Evolutionary conservation across 2,888 invertebrate species (phyloP), one percentile per base, ranked within the genome.

Genomic region (Drosophila silvestris): DNA sequence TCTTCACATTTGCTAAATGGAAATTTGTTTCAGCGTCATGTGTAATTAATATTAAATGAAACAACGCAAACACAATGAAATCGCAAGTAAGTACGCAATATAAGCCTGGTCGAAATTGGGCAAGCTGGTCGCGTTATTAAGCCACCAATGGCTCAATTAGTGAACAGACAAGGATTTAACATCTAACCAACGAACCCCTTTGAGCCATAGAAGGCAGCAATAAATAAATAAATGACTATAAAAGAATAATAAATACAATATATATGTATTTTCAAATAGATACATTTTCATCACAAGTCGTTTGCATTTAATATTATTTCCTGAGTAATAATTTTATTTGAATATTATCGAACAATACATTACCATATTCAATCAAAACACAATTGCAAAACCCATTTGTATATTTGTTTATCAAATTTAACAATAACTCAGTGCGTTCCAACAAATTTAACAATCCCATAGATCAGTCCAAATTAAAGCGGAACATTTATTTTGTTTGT

Each of bases 31-130:
- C 32, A 19, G 50, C 65, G 64, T 60, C 64, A 72, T 60, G 64
- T 69, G 69, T 58, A 73, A 87, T 85, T 74, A 87, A 85, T 84
- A 82, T 72, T 76, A 70, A 79, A 79, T 69, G 65, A 74, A 84
- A 73, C 75, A 58, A 50, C 50, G 58, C 69, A 61, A 47, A 63
- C 67, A 56, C 79, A 79, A 70, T 68, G 63, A 67, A 72, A 60
- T 60, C 54, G 65, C 44, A 59, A 70, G 28, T 66, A 51, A 41
- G 57, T 64, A 52, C 1, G 54, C 32, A 26, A 50, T 37, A 66
- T 61, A 70, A 61, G 62, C 74, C 63, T 59, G 76, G 54, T 56
- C 59, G 51, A 60, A 71, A 77, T 82, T 56, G 51, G 61, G 47
- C 57, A 63, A 41, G 39, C 60, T 74, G 37, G 50, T 5, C 9